Evolutionary conservation across 2,797 vertebrate species (phyloP), one percentile per base, ranked within the genome.

Genomic region (Periophthalmus magnuspinnatus): DNA sequence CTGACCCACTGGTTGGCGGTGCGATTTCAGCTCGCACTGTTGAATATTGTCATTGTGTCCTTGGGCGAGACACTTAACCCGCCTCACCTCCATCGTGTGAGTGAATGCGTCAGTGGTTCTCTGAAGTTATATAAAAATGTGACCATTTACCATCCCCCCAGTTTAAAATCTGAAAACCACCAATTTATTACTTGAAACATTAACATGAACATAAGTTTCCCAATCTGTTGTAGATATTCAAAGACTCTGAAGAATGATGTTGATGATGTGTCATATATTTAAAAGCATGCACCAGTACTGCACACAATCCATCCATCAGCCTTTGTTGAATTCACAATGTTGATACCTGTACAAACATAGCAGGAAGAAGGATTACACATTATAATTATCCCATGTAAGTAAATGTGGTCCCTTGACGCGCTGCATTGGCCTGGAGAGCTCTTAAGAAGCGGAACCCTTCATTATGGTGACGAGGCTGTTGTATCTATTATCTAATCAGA

Each of bases 401-500:
- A 33, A 32, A 50, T 50, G 8, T 62, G 17, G n/a, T 62, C 36
- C 59, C 45, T 50, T 17, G 50, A 17, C n/a, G 13, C 9, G 67
- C 36, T 11, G 36, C 50, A 56, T 65, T 65, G 62, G 62, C 41
- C 62, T 64, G 38, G 32, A 71, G 54, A 58, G 50, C 47, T 21
- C 21, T 33, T 8, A 28, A 36, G 65, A 34, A 55, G 32, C 52
- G 32, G 1, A 64, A 56, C 2, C 34, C 7, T 56, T 61, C 61
- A 50, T 5, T 67, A 54, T 65, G 34, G 71, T 75, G 34, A 57
- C 33, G 64, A 50, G 14, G 36, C 19, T 65, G n/a, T 55, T 57
- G 55, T 32, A 61, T 75, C 5, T 60, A 75, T 77, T 67, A 67
- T 59, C 8, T 65, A 16, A 33, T 80, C 66, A 71, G 64, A 65